Evolutionary conservation across 2,888 invertebrate genomes (phyloP), one percentile per base, ranked within the genome.

Genomic region (Anaspis maculata): DNA sequence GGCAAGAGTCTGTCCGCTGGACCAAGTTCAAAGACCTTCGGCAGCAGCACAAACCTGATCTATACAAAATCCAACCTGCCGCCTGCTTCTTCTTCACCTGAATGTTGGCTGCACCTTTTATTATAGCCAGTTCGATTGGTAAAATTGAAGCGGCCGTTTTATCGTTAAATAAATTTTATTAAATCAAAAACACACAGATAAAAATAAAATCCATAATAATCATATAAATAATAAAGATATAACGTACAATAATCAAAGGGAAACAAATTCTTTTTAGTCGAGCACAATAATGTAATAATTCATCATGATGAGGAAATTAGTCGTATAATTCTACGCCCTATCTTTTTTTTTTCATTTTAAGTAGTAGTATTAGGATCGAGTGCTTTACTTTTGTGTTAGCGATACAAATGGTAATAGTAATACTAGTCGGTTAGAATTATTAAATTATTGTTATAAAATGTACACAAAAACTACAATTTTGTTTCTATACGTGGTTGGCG

Each of bases 181-280:
- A 49, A 52, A 51, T 43, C 44, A 49, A 49, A 52, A 51, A 51
- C 51, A 50, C 54, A 49, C 51, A 46, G 48, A 52, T 48, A 48
- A 44, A 51, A 48, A 45, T 42, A 47, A 48, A 47, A 42, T 47
- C 41, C n/a, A n/a, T 37, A 19, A 9, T 19, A 19, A 9, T 5
- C 9, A 5, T 27, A 45, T 46, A 51, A 51, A 51, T 52, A 47
- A 53, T 52, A 47, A 53, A 36, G 48, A 45, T 41, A 45, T 40
- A 48, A 52, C 49, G 49, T 50, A 54, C 49, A 53, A 52, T 19
- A 19, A 19, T 48, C 48, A 53, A 52, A 48, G n/a, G n/a, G n/a
- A n/a, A 13, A 6, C 13, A 12, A 27, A 24, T 25, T 24, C 14
- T 30, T 30, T 10, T 38, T 38, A 40, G 41, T 46, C 48, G 45